Conservation (phyloP, 2,797 vertebrate species). For the Trachurus trachurus region DNA sequence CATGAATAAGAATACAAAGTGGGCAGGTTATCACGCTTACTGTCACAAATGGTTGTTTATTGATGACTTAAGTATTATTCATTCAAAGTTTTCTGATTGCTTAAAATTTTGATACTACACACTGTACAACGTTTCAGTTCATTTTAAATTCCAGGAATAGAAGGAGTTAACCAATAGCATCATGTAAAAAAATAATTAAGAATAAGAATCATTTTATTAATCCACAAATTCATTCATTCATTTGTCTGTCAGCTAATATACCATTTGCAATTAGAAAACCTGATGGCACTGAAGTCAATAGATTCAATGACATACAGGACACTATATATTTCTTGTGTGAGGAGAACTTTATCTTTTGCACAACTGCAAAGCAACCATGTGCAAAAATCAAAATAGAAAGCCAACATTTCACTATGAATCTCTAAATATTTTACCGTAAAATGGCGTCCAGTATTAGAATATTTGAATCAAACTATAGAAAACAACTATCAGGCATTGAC, state of each 20-base stretch:
- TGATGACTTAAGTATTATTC: not conserved
- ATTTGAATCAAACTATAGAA: not conserved
- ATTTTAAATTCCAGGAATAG: not conserved
- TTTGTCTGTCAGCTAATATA: no score
- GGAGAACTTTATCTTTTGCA: not conserved
- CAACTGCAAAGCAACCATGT: not conserved
- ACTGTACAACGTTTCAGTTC: no score
- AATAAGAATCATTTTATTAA: no score
- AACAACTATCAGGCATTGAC: not conserved
- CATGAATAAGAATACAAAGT: not conserved
- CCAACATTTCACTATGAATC: not conserved
- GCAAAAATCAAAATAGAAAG: not conserved
- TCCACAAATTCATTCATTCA: no score
- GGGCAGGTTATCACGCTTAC: not conserved
- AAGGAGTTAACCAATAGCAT: not conserved
- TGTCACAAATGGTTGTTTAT: not conserved
- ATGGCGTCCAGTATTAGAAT: not conserved
- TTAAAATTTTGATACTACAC: not conserved
- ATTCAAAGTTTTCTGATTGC: not conserved
- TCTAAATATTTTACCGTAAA: not conserved
- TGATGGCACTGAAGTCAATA: not conserved
- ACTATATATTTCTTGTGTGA: not conserved
- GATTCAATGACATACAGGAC: not conserved
- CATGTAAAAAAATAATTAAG: not conserved
- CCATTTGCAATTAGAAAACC: no score